These are phyloP conservation scores for Chelonoidis abingdonii DNA, from an alignment of 2,113 vertebrate genomes.

Conservation along the genomic window DNA sequence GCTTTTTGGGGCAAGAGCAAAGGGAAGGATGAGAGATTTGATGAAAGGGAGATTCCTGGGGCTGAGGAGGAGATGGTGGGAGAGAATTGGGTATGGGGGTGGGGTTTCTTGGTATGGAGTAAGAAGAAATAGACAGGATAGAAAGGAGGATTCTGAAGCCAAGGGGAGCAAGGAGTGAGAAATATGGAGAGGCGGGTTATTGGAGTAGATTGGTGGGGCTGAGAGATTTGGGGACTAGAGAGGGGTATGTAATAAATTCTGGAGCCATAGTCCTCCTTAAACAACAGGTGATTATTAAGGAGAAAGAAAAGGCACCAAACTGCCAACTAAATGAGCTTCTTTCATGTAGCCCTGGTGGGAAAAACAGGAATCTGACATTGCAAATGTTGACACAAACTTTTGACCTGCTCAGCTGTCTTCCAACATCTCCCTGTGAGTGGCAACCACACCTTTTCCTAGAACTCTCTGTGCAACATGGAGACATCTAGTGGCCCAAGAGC, in stretches of 20 bases:
- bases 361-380: not conserved
- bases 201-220: not conserved
- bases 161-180: fast-evolving
- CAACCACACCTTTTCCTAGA: not conserved
- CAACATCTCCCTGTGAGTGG: not conserved
- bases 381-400: not conserved
- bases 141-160: not conserved
- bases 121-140: not conserved
- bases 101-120: not conserved
- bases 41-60: not conserved
- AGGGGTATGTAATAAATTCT: not conserved
- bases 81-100: not conserved
- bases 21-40: not conserved
- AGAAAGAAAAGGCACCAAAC: not conserved
- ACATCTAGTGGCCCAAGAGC: not conserved
- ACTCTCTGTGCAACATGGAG: not conserved
- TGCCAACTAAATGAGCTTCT: not conserved
- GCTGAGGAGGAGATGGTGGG: not conserved
- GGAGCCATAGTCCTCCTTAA: not conserved
- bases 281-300: not conserved
- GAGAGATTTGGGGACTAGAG: not conserved
- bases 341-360: not conserved
- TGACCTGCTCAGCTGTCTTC: not conserved
- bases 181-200: not conserved
- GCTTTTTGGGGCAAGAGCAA: not conserved